Evolutionary conservation across 2,888 invertebrate species (phyloP).

Genomic region (Heliconius aoede): DNA sequence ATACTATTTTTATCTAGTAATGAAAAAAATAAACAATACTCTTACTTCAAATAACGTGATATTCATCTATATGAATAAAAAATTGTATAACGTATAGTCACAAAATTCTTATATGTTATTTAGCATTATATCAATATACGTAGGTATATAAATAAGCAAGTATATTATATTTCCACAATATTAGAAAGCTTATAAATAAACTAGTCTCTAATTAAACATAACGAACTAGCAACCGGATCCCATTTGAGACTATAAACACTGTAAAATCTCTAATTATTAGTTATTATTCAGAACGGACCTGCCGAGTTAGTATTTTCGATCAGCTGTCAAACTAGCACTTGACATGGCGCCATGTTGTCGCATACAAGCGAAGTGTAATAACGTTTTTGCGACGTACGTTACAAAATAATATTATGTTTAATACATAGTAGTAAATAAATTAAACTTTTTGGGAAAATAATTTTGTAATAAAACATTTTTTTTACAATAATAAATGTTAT

Average conservation of each 20-base stretch:
- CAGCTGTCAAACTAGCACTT: slow-evolving; percentile 53
- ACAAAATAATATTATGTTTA: slow-evolving; percentile 8
- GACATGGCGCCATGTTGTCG: slow-evolving; percentile 62
- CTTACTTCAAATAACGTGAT: too few species aligned
- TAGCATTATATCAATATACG: neutral
- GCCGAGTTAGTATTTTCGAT: slow-evolving; percentile 27
- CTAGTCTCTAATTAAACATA: slow-evolving; percentile 25
- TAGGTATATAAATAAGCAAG: neutral
- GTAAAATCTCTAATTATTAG: slow-evolving; percentile 28
- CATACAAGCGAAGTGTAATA: slow-evolving; percentile 59
- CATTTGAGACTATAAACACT: slow-evolving; percentile 16
- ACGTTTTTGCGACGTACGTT: slow-evolving; percentile 2
- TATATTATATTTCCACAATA: slow-evolving; percentile 12
- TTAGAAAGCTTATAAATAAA: slow-evolving; percentile 22
- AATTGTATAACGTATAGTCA: too few species aligned
- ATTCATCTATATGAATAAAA: too few species aligned
- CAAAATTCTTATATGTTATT: too few species aligned
- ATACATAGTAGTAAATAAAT: neutral
- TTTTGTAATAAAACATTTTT: neutral
- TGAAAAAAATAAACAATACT: too few species aligned
- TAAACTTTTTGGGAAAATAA: neutral
- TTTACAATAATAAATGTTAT: neutral
- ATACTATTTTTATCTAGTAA: too few species aligned
- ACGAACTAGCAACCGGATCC: slow-evolving; percentile 28
- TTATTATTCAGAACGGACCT: slow-evolving; percentile 18